Evolutionary conservation across 2,888 invertebrate genomes (phyloP), one percentile per base, ranked within the genome.

Genomic region (Athripsodes cinereus): DNA sequence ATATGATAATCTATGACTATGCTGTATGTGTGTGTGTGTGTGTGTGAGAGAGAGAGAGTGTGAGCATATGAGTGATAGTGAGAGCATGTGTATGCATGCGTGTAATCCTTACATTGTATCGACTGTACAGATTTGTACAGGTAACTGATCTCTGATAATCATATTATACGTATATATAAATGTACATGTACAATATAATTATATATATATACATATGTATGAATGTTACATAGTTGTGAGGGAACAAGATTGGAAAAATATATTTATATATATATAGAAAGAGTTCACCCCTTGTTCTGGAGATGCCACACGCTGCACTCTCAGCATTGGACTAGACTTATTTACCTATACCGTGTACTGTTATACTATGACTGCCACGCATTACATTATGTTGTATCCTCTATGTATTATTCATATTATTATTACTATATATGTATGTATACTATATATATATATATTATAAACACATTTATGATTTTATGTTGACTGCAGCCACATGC

Each of bases 271-370:
- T n/a, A n/a, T n/a, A n/a, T n/a, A n/a, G 56, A 58, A 18, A 47
- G 19, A 47, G 61, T 62, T 62, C 59, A 68, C 69, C 68, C 65
- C 64, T 65, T 62, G 64, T 65, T 65, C 65, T 65, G 72, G 76
- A 73, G 75, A 72, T 56, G 61, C 68, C 76, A 74, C 72, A 77
- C 76, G 77, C 59, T 57, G 13, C 40, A 40, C n/a, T n/a, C n/a
- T n/a, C 40, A 16, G 40, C 16, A 40, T 13, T 16, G 69, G 66
- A 62, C 58, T 40, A 16, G 40, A 40, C 16, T 13, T 3, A 26
- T 10, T 26, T 10, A 26, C 3, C 26, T 26, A 26, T 26, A 26
- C 26, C 3, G 10, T 26, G 10, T 10, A n/a, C n/a, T n/a, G n/a
- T n/a, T 6, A 26, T 26, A 26, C 26, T 6, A 26, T 26, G 26